Evolutionary conservation across 2,888 invertebrate species (phyloP).

Genomic region (Teinopalpus imperialis): DNA sequence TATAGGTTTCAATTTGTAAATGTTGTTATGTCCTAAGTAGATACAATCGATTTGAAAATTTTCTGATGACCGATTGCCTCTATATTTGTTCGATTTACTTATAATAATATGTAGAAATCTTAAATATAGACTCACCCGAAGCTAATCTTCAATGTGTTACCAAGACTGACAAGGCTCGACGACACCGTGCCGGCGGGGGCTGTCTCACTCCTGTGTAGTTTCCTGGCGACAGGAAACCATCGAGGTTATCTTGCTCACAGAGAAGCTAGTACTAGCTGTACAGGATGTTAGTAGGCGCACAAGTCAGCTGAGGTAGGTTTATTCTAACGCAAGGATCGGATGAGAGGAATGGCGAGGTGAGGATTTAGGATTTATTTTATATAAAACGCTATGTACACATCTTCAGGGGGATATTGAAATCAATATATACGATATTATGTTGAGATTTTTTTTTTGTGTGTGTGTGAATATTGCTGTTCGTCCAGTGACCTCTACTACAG

Average conservation of each 20-base stretch:
- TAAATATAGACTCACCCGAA: conserved; percentile 92
- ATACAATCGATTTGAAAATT: too few species aligned
- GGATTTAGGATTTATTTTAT: conserved; percentile 6
- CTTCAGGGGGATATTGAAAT: neutral
- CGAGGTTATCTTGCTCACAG: conserved; percentile 69
- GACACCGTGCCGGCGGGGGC: conserved; percentile 88
- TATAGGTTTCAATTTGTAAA: too few species aligned
- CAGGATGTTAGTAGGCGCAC: conserved; percentile 48
- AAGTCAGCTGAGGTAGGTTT: conserved; percentile 32
- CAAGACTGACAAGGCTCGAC: conserved; percentile 89
- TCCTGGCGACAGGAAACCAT: conserved; percentile 76
- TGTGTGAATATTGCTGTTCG: too few species aligned
- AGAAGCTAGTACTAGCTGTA: conserved; percentile 50
- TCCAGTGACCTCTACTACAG: too few species aligned
- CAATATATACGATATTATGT: too few species aligned
- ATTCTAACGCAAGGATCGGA: too few species aligned
- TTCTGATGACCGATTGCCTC: too few species aligned
- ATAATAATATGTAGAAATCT: too few species aligned
- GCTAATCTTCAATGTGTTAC: conserved; percentile 91
- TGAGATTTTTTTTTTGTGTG: too few species aligned
- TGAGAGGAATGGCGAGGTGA: too few species aligned
- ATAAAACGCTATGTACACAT: neutral
- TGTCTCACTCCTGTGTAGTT: conserved; percentile 88
- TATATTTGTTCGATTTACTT: too few species aligned
- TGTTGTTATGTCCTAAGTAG: too few species aligned